Conservation (phyloP, 2,797 vertebrate species). For the Coilia nasus region DNA sequence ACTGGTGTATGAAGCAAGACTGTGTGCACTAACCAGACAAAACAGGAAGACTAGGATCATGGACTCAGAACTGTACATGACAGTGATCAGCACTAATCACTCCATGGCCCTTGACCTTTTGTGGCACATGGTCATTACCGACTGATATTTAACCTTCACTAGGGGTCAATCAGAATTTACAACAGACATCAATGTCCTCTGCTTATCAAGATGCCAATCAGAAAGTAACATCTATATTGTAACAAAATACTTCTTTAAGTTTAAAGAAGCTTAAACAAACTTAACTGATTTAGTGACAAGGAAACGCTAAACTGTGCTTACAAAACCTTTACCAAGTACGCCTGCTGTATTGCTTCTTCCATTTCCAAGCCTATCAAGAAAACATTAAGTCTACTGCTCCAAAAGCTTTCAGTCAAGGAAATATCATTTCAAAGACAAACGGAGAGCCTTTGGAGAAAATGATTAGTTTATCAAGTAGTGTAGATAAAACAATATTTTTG, state of each 20-base stretch:
- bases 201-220: background rate
- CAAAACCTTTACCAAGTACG: background rate
- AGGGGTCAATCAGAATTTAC: background rate
- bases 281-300: background rate
- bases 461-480: slow-evolving; percentile 73
- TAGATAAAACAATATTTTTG: slow-evolving; percentile 75
- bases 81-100: background rate
- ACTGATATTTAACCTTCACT: background rate
- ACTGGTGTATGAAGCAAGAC: background rate
- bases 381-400: slow-evolving; percentile 49
- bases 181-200: background rate
- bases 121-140: background rate
- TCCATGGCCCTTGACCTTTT: background rate
- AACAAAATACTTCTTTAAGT: background rate
- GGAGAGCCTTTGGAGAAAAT: slow-evolving; percentile 62
- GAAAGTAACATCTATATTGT: background rate
- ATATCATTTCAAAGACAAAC: slow-evolving; percentile 69
- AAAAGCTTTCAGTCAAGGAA: slow-evolving; percentile 61
- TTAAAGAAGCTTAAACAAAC: background rate
- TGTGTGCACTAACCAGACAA: background rate
- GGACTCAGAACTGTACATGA: background rate
- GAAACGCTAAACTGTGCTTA: background rate
- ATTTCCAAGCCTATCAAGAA: background rate
- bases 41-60: background rate
- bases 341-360: background rate